Conservation (phyloP, 2,888 invertebrate genomes). For the Hirtodrosophila confusa region DNA sequence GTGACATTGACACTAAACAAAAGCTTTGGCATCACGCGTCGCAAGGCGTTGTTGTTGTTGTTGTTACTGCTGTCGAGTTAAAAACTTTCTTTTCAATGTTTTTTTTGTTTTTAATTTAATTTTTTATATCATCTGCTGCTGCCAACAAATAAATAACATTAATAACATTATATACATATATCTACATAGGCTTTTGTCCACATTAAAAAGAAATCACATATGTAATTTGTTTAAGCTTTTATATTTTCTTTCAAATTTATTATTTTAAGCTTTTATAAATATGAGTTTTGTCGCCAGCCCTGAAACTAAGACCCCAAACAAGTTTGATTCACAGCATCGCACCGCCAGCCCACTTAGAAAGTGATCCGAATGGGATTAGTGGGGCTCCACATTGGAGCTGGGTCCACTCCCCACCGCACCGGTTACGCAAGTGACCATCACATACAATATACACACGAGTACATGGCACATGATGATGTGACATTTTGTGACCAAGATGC, state of each 20-base stretch:
- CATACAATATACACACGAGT: too few relatives aligned
- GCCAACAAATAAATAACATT: constrained; percentile 18
- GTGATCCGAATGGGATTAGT: constrained; percentile 71
- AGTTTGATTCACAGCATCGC: constrained; percentile 42
- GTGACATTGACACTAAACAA: constrained; percentile 68
- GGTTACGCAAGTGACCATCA: constrained; percentile 39
- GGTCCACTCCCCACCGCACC: neutral
- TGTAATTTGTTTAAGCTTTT: constrained; percentile 4
- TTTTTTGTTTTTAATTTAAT: constrained; percentile 14
- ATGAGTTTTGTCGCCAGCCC: constrained; percentile 21
- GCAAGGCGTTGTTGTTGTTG: neutral
- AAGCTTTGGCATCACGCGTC: constrained; percentile 20
- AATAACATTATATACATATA: constrained; percentile 17
- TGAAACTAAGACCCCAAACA: constrained; percentile 36
- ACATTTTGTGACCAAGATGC: constrained; percentile 36
- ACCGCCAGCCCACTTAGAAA: constrained; percentile 57
- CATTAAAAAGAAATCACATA: constrained; percentile 66
- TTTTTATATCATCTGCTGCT: too few relatives aligned
- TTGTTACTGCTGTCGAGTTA: constrained; percentile 15
- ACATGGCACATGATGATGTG: constrained; percentile 32
- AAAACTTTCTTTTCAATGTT: constrained; percentile 70
- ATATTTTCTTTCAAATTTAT: too few relatives aligned
- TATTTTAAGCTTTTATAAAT: constrained; percentile 6
- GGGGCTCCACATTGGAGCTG: constrained; percentile 22
- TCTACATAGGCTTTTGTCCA: constrained; percentile 3